Conservation (phyloP, 2,113 vertebrate species). For the Notarius quadriscutis region DNA sequence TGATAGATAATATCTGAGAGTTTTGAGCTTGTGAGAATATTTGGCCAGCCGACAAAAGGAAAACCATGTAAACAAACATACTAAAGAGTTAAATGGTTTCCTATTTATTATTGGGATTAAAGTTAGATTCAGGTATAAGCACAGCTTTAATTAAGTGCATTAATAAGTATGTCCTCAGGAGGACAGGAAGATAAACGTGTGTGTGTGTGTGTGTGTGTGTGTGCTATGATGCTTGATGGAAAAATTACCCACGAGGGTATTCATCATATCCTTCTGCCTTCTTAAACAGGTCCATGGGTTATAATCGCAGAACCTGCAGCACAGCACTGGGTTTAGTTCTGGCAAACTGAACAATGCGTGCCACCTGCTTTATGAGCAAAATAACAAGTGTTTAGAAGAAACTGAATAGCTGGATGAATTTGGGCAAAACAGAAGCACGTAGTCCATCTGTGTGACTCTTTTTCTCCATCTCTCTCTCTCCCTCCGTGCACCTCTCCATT, state of each 20-base stretch:
- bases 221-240: background rate
- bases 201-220: background rate
- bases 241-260: background rate
- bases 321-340: background rate
- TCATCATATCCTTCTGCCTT: background rate
- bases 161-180: background rate
- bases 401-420: too few relatives aligned
- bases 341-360: too few relatives aligned
- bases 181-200: background rate
- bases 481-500: background rate
- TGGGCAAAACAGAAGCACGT: background rate
- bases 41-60: background rate
- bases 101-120: background rate
- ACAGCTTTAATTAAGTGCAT: background rate
- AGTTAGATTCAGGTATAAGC: background rate
- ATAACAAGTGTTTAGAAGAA: background rate
- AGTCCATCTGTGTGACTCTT: slow-evolving; percentile 19
- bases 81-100: background rate
- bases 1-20: background rate
- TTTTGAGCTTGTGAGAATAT: background rate
- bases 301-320: background rate
- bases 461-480: background rate
- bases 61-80: background rate
- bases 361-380: background rate
- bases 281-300: background rate